Conservation (phyloP, 2,797 vertebrate genomes). For the Orestias chungarensis region DNA sequence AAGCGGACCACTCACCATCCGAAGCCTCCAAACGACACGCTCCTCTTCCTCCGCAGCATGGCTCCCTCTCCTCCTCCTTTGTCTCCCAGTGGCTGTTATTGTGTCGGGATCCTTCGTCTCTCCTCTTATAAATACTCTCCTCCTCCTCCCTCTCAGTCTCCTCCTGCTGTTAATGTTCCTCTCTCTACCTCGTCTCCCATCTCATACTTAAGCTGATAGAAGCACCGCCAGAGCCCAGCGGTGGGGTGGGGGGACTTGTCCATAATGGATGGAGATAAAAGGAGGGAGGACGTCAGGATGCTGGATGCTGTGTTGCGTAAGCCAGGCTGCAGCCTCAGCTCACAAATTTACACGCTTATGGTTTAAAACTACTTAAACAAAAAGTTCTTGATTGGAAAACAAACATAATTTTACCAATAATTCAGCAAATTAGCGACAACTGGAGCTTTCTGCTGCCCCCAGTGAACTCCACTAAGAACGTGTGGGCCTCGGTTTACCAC, state of each 20-base stretch:
- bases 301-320: slow-evolving; percentile 20
- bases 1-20: slow-evolving; percentile 71
- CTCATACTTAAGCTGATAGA: slow-evolving; percentile 48
- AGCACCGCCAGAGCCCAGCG: slow-evolving; percentile 26
- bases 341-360: not conserved
- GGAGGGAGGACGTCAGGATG: not conserved
- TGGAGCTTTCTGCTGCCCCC: no score
- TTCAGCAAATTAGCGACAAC: no score
- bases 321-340: not conserved
- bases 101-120: slow-evolving; percentile 61
- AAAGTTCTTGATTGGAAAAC: no score
- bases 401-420: not conserved
- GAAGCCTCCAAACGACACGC: slow-evolving; percentile 82
- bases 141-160: slow-evolving; percentile 38
- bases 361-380: not conserved
- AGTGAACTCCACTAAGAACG: no score
- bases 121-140: slow-evolving; percentile 68
- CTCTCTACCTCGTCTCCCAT: slow-evolving; percentile 23
- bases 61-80: slow-evolving; percentile 55
- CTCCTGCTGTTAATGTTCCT: slow-evolving; percentile 60
- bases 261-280: slow-evolving; percentile 54
- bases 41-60: slow-evolving; percentile 85
- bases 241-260: slow-evolving; percentile 30
- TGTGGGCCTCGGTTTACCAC: no score
- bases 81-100: slow-evolving; percentile 56